These are phyloP conservation scores for Misgurnus anguillicaudatus DNA, from an alignment of 2,113 vertebrate genomes.

Conservation along the genomic window DNA sequence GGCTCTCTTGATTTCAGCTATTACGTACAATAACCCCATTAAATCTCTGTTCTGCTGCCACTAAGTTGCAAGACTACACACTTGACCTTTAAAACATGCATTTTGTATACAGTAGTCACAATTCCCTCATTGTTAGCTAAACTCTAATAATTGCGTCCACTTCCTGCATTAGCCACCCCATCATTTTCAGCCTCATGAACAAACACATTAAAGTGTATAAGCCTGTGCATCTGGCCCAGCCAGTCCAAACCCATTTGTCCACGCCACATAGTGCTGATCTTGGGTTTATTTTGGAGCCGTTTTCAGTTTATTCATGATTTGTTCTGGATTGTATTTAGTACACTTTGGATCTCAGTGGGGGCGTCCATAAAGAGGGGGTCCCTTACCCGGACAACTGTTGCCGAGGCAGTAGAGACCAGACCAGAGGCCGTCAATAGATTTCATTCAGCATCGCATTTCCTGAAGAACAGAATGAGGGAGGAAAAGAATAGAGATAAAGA, in stretches of 20 bases:
- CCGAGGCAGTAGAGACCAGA: conserved; percentile 47
- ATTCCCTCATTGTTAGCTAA: not conserved
- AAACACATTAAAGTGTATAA: conserved; percentile 17
- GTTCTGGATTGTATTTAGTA: conserved; percentile 48
- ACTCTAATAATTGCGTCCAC: not conserved
- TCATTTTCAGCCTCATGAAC: not conserved
- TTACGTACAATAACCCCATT: no score
- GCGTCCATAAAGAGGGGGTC: conserved; percentile 28
- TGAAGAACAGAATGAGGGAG: conserved; percentile 46
- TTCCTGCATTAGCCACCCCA: not conserved
- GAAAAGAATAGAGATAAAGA: conserved; percentile 21
- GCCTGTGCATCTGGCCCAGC: conserved; percentile 7
- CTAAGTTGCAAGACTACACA: no score
- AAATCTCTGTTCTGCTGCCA: no score
- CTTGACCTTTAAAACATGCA: no score
- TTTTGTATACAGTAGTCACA: not conserved
- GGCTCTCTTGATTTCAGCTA: no score
- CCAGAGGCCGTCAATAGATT: conserved; percentile 50
- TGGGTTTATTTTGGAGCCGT: conserved; percentile 41
- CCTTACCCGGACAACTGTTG: conserved; percentile 57
- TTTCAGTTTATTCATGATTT: conserved; percentile 39
- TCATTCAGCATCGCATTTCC: conserved; percentile 55
- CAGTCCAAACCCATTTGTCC: conserved; percentile 8
- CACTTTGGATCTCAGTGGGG: conserved; percentile 25
- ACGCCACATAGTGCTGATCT: conserved; percentile 16